Evolutionary conservation across 30 jellyfish, hydroid and myxozoan genomes (phyloP).

Genomic region (Turritopsis rubra): DNA sequence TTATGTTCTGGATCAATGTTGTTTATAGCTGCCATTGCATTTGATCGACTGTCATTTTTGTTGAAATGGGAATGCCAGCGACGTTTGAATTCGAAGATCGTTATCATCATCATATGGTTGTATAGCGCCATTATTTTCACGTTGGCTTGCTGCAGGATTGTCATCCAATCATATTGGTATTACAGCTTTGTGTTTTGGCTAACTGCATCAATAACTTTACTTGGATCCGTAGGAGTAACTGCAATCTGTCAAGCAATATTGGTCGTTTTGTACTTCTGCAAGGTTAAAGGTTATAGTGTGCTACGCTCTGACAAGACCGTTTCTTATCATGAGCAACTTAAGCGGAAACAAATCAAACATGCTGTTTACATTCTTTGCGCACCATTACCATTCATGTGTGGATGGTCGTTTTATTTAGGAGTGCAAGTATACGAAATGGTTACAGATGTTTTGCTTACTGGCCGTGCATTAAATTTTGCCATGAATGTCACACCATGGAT

Average conservation of each 20-base stretch:
- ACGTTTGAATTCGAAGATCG: not conserved
- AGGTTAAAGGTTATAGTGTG: not conserved
- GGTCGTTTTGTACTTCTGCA: not conserved
- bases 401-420: conserved; percentile 2
- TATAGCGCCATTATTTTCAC: not conserved
- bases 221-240: not conserved
- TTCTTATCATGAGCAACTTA: not conserved
- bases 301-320: not conserved
- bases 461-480: not conserved
- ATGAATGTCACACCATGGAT: not conserved
- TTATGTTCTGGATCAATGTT: not conserved
- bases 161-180: not conserved
- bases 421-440: not conserved
- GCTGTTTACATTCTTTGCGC: not conserved
- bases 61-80: not conserved
- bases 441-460: not conserved
- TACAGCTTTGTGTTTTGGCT: not conserved
- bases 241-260: not conserved
- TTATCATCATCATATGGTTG: not conserved
- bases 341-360: not conserved
- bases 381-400: not conserved
- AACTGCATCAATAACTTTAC: not conserved
- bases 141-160: not conserved
- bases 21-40: not conserved
- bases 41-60: not conserved